Evolutionary conservation across 2,888 invertebrate genomes (phyloP).

Genomic region (Cataglyphis altisquamis): DNA sequence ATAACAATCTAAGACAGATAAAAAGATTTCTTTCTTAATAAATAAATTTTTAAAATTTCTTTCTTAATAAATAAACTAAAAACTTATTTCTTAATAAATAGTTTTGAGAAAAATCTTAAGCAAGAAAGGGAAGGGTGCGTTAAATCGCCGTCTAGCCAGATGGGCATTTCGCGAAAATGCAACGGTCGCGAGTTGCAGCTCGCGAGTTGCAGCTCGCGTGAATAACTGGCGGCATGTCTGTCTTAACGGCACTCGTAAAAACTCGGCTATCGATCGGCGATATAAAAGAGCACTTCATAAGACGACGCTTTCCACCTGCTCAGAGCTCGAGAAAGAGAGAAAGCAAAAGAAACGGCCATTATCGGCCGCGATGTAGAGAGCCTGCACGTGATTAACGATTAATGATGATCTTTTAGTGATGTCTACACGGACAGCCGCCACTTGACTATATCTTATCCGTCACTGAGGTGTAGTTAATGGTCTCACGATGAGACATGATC

Average conservation of each 20-base stretch:
- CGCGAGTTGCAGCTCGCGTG: constrained; percentile 10
- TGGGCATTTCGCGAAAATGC: not conserved
- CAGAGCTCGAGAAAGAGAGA: not conserved
- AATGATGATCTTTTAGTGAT: constrained; percentile 60
- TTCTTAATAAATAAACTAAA: not conserved
- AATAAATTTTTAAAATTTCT: not conserved
- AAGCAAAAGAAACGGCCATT: constrained; percentile 58
- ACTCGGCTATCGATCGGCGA: constrained; percentile 18
- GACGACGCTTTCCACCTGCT: constrained; percentile 25
- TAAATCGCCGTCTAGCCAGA: not conserved
- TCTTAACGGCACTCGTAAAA: constrained; percentile 24
- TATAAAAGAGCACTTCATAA: constrained; percentile 28
- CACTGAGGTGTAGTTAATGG: constrained; percentile 38
- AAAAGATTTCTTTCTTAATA: not conserved
- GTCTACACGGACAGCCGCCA: constrained; percentile 12
- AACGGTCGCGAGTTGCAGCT: not conserved
- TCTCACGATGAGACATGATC: not conserved
- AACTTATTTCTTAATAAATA: not conserved
- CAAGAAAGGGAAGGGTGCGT: too few species aligned
- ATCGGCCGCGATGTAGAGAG: constrained; percentile 60
- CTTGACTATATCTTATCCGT: constrained; percentile 42
- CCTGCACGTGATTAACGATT: constrained; percentile 60
- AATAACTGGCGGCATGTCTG: not conserved
- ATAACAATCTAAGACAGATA: not conserved
- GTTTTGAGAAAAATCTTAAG: not conserved